Evolutionary conservation across 2,113 vertebrate genomes (phyloP).

Genomic region (Cyprinodon tularosa): DNA sequence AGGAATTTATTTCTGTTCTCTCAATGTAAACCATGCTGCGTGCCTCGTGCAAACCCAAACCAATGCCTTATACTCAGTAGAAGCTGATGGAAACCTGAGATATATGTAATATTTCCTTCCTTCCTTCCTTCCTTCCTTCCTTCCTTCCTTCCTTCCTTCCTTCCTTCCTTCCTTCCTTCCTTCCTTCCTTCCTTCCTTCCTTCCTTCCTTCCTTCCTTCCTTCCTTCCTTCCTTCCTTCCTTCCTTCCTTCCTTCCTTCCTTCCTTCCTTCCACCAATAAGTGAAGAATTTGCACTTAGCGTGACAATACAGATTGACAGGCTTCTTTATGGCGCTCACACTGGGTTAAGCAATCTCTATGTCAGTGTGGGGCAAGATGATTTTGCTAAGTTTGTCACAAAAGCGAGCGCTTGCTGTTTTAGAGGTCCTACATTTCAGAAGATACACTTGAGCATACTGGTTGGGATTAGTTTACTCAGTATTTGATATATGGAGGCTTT

Average conservation of each 20-base stretch:
- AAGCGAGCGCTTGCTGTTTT: slow-evolving; percentile 22
- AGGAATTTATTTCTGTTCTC: slow-evolving; percentile 8
- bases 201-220: slow-evolving; percentile 41
- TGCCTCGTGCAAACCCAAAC: slow-evolving; percentile 12
- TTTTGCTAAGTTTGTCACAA: slow-evolving; percentile 22
- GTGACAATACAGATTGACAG: slow-evolving; percentile 52
- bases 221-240: slow-evolving; percentile 43
- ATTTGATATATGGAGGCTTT: slow-evolving; percentile 19
- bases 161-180: slow-evolving; percentile 28
- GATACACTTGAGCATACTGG: slow-evolving; percentile 11
- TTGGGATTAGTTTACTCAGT: slow-evolving; percentile 8
- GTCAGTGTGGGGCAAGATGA: slow-evolving; percentile 43
- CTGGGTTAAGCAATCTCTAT: slow-evolving; percentile 46
- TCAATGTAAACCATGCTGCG: slow-evolving; percentile 11
- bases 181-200: slow-evolving; percentile 41
- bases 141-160: slow-evolving; percentile 48
- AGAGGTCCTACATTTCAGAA: slow-evolving; percentile 30
- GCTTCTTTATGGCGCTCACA: slow-evolving; percentile 57
- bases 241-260: slow-evolving; percentile 44
- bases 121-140: slow-evolving; percentile 39
- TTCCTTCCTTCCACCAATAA: slow-evolving; percentile 9
- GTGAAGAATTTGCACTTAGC: slow-evolving; percentile 52
- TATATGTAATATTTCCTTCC: not conserved
- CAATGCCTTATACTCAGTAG: slow-evolving; percentile 8
- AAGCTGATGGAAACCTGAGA: slow-evolving; percentile 12